Percentiles rank a stretch among this genome's conserved stretches.
Conservation (phyloP, 2,797 vertebrate genomes). For the Macrochelys suwanniensis region DNA sequence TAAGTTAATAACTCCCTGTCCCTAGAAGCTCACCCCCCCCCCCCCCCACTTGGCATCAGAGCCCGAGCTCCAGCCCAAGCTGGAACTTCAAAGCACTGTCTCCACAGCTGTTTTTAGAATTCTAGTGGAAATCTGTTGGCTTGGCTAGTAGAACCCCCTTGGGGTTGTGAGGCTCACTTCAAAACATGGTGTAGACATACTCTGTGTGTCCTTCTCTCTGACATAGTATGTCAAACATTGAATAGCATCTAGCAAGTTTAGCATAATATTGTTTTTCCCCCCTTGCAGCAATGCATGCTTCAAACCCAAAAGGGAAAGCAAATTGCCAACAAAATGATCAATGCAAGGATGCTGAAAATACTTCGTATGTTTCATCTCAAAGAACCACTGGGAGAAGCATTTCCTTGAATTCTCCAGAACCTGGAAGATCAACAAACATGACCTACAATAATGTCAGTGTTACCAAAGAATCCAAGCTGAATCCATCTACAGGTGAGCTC, state of each 20-base stretch:
- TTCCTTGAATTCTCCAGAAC: constrained; percentile 12
- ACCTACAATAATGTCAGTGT: constrained; percentile 27
- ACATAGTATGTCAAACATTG: not conserved
- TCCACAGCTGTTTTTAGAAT: not conserved
- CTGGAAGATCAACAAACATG: constrained; percentile 29
- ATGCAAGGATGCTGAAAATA: constrained; percentile 58
- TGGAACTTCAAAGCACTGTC: not conserved
- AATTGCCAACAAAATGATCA: constrained; percentile 67
- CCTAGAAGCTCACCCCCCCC: not conserved
- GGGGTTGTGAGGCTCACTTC: not conserved
- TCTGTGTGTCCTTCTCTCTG: not conserved
- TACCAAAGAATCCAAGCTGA: constrained; percentile 61
- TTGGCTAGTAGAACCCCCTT: not conserved
- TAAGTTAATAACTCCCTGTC: not conserved
- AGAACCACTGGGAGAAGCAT: constrained; percentile 57
- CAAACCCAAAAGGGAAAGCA: constrained; percentile 68
- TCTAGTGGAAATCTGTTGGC: not conserved
- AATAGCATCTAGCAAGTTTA: not conserved
- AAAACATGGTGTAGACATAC: not conserved
- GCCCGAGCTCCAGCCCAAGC: not conserved
- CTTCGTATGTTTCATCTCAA: constrained; percentile 40
- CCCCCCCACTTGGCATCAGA: not conserved
- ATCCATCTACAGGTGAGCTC: constrained; percentile 60
- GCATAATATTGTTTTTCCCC: constrained; percentile 9
- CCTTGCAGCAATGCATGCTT: constrained; percentile 49